phyloP scores from a whole-genome alignment of 2,113 vertebrate genomes.

The Raja brachyura region DNA sequence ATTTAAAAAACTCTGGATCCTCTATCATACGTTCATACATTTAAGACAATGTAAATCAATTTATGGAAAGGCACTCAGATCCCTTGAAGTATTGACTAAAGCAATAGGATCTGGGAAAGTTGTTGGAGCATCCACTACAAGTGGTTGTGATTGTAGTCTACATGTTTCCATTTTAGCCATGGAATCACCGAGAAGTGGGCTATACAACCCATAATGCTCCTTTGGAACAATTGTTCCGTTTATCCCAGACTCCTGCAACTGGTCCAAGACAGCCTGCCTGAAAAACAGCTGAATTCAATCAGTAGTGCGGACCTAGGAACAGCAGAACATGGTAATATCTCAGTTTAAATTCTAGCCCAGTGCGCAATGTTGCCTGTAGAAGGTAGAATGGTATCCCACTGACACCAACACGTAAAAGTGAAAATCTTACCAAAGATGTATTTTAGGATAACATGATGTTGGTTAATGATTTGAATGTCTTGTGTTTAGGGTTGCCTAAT shows the following conservation, averaged over 20 bases:
- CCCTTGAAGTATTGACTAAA: no score
- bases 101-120: background rate
- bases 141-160: background rate
- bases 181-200: background rate
- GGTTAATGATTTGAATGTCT: background rate
- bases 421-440: background rate
- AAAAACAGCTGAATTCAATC: background rate
- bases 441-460: background rate
- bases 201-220: background rate
- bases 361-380: background rate
- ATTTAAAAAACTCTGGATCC: background rate
- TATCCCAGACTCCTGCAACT: background rate
- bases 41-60: background rate
- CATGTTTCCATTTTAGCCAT: background rate
- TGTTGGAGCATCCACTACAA: background rate
- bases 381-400: background rate
- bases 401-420: background rate
- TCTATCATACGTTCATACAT: background rate
- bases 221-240: background rate
- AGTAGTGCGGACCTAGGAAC: background rate
- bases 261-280: background rate
- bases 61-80: background rate
- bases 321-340: background rate
- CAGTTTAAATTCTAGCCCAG: background rate
- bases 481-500: background rate